Conservation (phyloP, 2,797 vertebrate species). For the Crocodylus rhombifer region DNA sequence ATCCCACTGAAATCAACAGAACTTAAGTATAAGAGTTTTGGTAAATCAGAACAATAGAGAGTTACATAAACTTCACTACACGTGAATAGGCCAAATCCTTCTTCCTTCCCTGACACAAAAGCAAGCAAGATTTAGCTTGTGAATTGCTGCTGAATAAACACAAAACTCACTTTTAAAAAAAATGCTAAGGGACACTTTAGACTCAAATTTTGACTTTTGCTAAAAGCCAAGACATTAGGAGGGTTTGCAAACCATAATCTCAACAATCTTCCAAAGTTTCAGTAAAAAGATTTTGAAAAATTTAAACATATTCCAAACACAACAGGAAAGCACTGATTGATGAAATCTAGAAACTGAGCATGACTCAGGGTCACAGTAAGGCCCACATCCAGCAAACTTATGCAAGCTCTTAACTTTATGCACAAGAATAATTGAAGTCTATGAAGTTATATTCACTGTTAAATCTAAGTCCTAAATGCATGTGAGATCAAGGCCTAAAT, state of each 20-base stretch:
- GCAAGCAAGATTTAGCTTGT: background rate
- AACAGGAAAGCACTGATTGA: background rate
- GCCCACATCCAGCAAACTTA: background rate
- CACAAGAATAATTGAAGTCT: background rate
- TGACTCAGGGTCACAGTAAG: background rate
- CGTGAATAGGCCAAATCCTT: background rate
- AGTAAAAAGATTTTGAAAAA: conserved; percentile 25
- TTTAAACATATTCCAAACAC: background rate
- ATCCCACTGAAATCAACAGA: background rate
- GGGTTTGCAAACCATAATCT: background rate
- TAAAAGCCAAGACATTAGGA: background rate
- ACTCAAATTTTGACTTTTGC: background rate
- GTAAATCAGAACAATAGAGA: background rate
- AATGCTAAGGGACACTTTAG: background rate
- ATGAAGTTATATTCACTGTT: background rate
- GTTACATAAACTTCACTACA: background rate
- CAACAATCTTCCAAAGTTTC: background rate
- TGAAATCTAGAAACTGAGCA: conserved; percentile 3
- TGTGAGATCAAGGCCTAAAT: background rate
- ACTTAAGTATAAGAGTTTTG: background rate
- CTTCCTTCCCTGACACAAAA: background rate
- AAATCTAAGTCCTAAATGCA: background rate
- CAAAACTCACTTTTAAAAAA: background rate
- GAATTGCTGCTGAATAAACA: background rate
- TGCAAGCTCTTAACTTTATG: conserved; percentile 1